Evolutionary conservation across 2,888 invertebrate species (phyloP), one percentile per base, ranked within the genome.

Genomic region (Sinotaia quadrata): DNA sequence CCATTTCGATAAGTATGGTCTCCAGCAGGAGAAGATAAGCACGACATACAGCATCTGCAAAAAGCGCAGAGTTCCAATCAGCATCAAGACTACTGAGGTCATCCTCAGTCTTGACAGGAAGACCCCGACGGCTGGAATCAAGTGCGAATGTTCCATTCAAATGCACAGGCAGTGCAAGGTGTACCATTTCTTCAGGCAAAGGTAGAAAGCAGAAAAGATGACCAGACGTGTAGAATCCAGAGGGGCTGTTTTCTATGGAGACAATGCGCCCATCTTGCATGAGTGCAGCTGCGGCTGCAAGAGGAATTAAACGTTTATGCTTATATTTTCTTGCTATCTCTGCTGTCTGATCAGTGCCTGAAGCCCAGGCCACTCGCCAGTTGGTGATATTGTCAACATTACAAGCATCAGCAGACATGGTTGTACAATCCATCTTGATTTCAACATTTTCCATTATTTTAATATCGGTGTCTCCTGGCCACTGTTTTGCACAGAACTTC

Each of bases 71-170:
- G 63, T 83, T 83, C 83, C 82, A 83, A 27, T 74, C 71, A 15
- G 58, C 71, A 49, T 52, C 57, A 12, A 51, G 27, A 33, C 60
- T 67, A 8, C 56, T 24, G 58, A 78, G 82, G 70, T 85, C 85
- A 67, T 85, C 85, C 27, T 75, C 75, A 7, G 79, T 77, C 44
- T 54, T 63, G 27, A 73, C 73, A 15, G 57, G 68, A 10, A 87
- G 74, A 52, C 78, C 75, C n/a, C 81, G 69, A 33, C 87, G 68
- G 44, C 84, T 81, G 21, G 82, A 77, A 8, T 80, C 77, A 2
- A 86, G 76, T 4, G 82, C 75, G 75, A 87, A 87, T 8, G 80
- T 76, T 0, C 80, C 85, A 67, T 85, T 87, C 7, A 87, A 71
- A 68, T 85, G 84, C 31, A 85, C 76, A 2, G 81, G 81, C 29